Conservation (phyloP, 2,113 vertebrate species). For the Xenopus borealis region DNA sequence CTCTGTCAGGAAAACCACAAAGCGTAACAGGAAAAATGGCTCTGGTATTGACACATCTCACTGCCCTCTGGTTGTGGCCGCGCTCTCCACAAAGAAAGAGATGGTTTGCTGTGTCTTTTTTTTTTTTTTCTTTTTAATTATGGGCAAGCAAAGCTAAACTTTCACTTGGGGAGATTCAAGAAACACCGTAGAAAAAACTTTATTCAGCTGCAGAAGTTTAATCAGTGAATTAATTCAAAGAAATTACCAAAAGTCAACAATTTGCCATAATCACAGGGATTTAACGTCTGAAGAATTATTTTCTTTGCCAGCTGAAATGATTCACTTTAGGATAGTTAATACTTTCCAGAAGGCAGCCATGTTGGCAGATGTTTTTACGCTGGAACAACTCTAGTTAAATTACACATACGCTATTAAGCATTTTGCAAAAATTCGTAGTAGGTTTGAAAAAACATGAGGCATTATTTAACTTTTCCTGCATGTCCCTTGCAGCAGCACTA, state of each 20-base stretch:
- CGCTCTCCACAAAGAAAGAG: not conserved
- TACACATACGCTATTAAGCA: too few species aligned
- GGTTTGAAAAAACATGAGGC: not conserved
- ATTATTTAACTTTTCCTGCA: too few species aligned
- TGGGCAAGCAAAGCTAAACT: slow-evolving; percentile 18
- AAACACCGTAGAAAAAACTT: not conserved
- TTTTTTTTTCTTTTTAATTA: not conserved
- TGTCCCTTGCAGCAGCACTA: too few species aligned
- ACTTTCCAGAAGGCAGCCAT: not conserved
- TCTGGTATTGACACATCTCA: slow-evolving; percentile 48
- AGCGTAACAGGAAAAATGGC: slow-evolving; percentile 35
- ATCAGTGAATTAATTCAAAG: not conserved
- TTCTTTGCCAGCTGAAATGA: not conserved
- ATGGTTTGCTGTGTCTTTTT: slow-evolving; percentile 4
- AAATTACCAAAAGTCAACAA: slow-evolving; percentile 19
- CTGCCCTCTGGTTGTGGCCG: not conserved
- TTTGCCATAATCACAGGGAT: slow-evolving; percentile 15
- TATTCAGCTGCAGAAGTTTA: slow-evolving; percentile 22
- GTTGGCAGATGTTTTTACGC: not conserved
- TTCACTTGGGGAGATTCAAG: not conserved
- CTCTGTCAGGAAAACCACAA: slow-evolving; percentile 29
- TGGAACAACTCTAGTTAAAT: too few species aligned
- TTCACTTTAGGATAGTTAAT: not conserved
- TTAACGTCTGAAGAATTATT: not conserved
- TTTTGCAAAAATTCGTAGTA: too few species aligned